A percentile compares a stretch with the other conserved stretches of the same genome.
Conservation (phyloP, 2,888 invertebrate species). For the Petrophora chlorosata region DNA sequence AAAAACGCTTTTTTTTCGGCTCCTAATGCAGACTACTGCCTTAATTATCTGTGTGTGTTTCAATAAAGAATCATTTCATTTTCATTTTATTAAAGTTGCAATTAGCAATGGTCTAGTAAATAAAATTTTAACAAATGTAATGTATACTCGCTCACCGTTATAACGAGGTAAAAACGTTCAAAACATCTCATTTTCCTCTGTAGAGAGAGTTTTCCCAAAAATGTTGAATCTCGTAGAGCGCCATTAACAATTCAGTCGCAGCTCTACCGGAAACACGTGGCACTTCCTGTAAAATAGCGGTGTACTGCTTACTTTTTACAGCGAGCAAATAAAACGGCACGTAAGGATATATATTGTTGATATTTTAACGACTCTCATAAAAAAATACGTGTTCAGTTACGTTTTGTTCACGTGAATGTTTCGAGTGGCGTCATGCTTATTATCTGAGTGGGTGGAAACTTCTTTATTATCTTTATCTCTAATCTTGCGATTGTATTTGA, state of each 20-base stretch:
- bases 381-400: conserved; percentile 1
- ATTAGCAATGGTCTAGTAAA: too few relatives aligned
- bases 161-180: background rate
- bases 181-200: conserved; percentile 7
- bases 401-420: background rate
- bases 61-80: too few relatives aligned
- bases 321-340: conserved; percentile 12
- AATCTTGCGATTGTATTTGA: too few relatives aligned
- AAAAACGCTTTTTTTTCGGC: too few relatives aligned
- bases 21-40: too few relatives aligned
- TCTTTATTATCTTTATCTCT: too few relatives aligned
- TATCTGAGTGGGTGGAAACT: background rate
- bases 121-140: too few relatives aligned
- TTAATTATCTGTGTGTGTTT: too few relatives aligned
- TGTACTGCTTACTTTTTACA: conserved; percentile 11
- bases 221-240: background rate
- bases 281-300: conserved; percentile 27
- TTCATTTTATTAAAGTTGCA: too few relatives aligned
- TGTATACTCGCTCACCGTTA: too few relatives aligned
- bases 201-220: conserved; percentile 5
- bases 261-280: conserved; percentile 23
- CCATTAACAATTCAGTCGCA: conserved; percentile 31
- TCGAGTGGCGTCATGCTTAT: background rate
- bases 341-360: conserved; percentile 14
- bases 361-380: conserved; percentile 13